A percentile compares a stretch with the other conserved stretches of the same genome.
phyloP scores from a whole-genome alignment of 2,797 vertebrate species.

The Dicrostonyx torquatus region DNA sequence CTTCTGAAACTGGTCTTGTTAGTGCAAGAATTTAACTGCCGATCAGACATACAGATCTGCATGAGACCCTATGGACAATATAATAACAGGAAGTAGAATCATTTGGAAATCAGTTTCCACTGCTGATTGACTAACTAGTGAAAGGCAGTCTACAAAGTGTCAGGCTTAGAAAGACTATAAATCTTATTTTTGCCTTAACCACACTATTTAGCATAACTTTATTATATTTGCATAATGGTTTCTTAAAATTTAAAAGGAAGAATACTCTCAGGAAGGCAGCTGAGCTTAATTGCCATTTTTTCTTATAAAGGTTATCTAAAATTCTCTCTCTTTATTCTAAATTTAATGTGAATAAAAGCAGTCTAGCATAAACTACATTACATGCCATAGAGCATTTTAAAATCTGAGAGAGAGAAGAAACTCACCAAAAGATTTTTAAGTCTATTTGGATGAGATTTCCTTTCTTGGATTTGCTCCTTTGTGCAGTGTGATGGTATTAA shows the following conservation, averaged over 20 bases:
- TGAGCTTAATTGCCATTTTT: slow-evolving; percentile 13
- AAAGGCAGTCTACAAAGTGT: not conserved
- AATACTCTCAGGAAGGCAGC: not conserved
- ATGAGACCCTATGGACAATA: not conserved
- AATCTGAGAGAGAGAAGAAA: not conserved
- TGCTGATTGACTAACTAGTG: not conserved
- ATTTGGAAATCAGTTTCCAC: not conserved
- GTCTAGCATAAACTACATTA: not conserved
- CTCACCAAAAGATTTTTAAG: not conserved
- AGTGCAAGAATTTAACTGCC: not conserved
- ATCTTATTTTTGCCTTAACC: not conserved
- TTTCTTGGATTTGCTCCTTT: not conserved
- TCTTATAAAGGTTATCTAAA: not conserved
- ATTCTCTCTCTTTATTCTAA: not conserved
- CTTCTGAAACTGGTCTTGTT: not conserved
- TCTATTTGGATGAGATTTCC: not conserved
- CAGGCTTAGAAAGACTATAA: slow-evolving; percentile 12
- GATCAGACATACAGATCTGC: not conserved
- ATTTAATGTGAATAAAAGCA: not conserved
- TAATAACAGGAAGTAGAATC: not conserved
- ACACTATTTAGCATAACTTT: slow-evolving; percentile 23
- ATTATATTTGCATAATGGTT: slow-evolving; percentile 41
- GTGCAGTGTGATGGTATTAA: not conserved
- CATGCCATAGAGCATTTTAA: not conserved
- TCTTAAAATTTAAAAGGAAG: slow-evolving; percentile 23